Evolutionary conservation across 2,113 vertebrate species (phyloP), one percentile per base, ranked within the genome.

Genomic region (Felis chaus): DNA sequence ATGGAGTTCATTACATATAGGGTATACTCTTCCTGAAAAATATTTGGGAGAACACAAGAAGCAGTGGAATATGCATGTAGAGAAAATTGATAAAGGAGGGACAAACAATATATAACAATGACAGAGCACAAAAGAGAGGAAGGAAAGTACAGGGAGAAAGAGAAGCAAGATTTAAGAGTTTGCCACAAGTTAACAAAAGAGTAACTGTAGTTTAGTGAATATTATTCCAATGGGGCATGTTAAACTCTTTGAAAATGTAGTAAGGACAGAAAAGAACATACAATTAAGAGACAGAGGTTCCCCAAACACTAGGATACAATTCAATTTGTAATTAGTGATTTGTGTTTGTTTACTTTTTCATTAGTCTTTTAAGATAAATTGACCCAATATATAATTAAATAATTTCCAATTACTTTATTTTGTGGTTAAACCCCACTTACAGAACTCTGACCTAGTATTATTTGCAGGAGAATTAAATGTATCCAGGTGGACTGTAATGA

Each of bases 331-430:
- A 65, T 74, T 84, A 80, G 33, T 83, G 23, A 45, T 81, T 53
- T 94, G 21, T 90, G 33, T 63, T 88, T 95, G 7, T 31, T 85
- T 90, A 29, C 15, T 93, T 91, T 89, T 71, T 79, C 21, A 71
- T 71, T 90, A 45, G 14, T 29, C 63, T 88, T 94, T 92, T 57
- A 68, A 90, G 73, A 85, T 94, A 92, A 84, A 68, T 88, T 88
- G 80, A 19, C 1, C 50, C 87, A 68, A 53, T 50, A 61, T 18
- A 31, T 69, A 71, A 79, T 76, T 85, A 89, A 68, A 55, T 85
- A 41, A 92, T 73, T 96, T 94, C 23, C 81, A 68, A 85, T 78
- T 27, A 76, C 14, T 78, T 31, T 23, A 15, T 80, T 96, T 90
- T 90, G 4, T 57, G 21, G 78, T 94, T 85, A 78, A 88, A 50